phyloP scores from a whole-genome alignment of 2,797 vertebrate genomes.

The Mormyrus hasselquistii region DNA sequence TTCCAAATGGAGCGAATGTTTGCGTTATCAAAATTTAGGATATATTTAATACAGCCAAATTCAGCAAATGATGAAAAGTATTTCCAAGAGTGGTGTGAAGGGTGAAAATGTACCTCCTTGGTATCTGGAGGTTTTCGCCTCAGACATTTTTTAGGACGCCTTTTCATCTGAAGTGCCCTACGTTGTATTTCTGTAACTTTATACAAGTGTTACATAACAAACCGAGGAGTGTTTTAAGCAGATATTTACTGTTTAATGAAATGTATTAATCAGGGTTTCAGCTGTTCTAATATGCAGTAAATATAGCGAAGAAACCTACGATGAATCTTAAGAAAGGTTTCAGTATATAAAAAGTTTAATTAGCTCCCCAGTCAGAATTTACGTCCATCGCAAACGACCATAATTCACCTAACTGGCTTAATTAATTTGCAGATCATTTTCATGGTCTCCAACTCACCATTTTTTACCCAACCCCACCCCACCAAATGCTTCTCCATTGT shows the following conservation, averaged over 20 bases:
- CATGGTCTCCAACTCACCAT: not conserved
- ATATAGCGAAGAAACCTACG: not conserved
- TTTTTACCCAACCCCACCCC: not conserved
- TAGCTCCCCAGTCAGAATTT: not conserved
- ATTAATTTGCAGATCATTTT: not conserved
- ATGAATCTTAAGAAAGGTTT: not conserved
- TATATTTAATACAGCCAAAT: slow-evolving; percentile 47
- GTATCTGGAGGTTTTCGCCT: not conserved
- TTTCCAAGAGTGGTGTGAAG: not conserved
- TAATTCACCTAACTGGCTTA: not conserved
- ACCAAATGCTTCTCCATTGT: not conserved
- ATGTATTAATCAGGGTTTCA: not conserved
- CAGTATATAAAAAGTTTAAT: not conserved
- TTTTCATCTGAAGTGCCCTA: not conserved
- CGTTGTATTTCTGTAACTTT: slow-evolving; percentile 1
- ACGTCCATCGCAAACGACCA: too few relatives aligned
- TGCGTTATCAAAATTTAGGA: slow-evolving; percentile 42
- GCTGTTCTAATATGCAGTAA: not conserved
- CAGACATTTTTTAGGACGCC: not conserved
- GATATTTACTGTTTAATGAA: not conserved
- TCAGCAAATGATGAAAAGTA: slow-evolving; percentile 29
- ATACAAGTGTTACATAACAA: not conserved
- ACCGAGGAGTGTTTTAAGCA: not conserved
- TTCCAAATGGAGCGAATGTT: slow-evolving; percentile 54
- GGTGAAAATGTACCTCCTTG: not conserved